These are phyloP conservation scores for Zosterops lateralis DNA, from an alignment of 2,113 vertebrate genomes.

Conservation along the genomic window DNA sequence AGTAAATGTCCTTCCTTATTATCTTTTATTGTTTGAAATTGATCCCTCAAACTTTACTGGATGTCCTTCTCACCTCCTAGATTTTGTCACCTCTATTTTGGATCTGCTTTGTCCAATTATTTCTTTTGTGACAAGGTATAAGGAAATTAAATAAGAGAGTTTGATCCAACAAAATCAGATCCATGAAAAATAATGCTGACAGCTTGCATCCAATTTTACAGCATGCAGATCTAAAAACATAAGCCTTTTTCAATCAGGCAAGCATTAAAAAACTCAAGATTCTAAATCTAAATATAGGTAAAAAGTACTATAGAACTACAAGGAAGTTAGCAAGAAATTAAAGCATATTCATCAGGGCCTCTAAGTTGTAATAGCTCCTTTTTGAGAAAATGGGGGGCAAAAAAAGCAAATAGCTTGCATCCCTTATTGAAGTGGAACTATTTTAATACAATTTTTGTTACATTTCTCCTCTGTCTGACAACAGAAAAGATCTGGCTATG, in stretches of 20 bases:
- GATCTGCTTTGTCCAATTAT: not conserved
- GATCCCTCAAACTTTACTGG: not conserved
- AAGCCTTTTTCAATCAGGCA: not conserved
- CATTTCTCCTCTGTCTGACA: not conserved
- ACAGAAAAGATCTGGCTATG: not conserved
- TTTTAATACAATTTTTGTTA: not conserved
- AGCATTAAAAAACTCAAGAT: not conserved
- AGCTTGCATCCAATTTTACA: not conserved
- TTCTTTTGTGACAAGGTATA: slow-evolving; percentile 28
- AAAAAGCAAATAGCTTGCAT: not conserved
- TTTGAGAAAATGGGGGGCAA: not conserved
- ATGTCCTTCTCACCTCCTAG: not conserved
- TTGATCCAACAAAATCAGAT: not conserved
- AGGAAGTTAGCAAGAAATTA: not conserved
- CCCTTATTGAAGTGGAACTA: not conserved
- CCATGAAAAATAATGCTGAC: not conserved
- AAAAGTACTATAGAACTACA: not conserved
- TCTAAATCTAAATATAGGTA: not conserved
- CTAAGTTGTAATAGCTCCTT: slow-evolving; percentile 18
- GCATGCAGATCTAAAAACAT: not conserved
- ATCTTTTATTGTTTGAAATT: not conserved
- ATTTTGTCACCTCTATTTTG: not conserved
- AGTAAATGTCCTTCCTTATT: not conserved
- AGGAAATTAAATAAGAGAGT: not conserved
- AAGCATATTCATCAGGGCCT: not conserved